Percentiles rank a stretch among this genome's conserved stretches.
Evolutionary conservation across 2,888 invertebrate species (phyloP).

Genomic region (Hedychridium roseum): DNA sequence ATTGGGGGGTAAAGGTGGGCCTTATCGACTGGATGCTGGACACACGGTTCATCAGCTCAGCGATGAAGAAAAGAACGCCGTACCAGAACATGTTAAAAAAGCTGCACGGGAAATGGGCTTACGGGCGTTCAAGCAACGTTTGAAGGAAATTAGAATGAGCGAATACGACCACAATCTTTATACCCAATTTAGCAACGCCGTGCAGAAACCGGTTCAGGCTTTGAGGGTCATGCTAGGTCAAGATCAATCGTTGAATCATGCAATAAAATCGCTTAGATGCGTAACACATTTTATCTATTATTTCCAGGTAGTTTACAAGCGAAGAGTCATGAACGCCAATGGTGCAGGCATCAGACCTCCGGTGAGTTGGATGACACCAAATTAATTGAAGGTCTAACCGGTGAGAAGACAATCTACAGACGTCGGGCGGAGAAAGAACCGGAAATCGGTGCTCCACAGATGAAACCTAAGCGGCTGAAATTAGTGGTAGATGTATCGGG

Average conservation of each 20-base stretch:
- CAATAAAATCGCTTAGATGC: not conserved
- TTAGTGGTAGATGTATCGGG: constrained; percentile 94
- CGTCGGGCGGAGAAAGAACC: constrained; percentile 86
- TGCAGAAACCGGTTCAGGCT: constrained; percentile 83
- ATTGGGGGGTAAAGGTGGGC: constrained; percentile 95
- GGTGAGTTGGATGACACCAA: constrained; percentile 96
- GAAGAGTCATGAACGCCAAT: constrained; percentile 92
- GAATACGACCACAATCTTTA: constrained; percentile 91
- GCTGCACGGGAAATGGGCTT: constrained; percentile 94
- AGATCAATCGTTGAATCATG: not conserved
- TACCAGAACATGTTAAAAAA: constrained; percentile 87
- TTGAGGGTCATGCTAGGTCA: constrained; percentile 83
- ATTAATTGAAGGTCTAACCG: constrained; percentile 91
- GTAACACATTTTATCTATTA: not conserved
- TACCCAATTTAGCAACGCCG: constrained; percentile 80
- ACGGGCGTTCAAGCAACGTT: constrained; percentile 84
- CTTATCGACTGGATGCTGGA: constrained; percentile 92
- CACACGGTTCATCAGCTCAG: constrained; percentile 92
- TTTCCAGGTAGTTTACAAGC: constrained; percentile 77
- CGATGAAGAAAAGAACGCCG: constrained; percentile 87
- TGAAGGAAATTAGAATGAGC: constrained; percentile 94
- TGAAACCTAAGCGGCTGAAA: constrained; percentile 86
- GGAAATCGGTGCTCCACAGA: constrained; percentile 85
- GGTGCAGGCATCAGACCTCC: constrained; percentile 92
- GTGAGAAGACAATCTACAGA: constrained; percentile 91